Evolutionary conservation across 2,113 vertebrate species (phyloP).

Genomic region (Cavia aperea): DNA sequence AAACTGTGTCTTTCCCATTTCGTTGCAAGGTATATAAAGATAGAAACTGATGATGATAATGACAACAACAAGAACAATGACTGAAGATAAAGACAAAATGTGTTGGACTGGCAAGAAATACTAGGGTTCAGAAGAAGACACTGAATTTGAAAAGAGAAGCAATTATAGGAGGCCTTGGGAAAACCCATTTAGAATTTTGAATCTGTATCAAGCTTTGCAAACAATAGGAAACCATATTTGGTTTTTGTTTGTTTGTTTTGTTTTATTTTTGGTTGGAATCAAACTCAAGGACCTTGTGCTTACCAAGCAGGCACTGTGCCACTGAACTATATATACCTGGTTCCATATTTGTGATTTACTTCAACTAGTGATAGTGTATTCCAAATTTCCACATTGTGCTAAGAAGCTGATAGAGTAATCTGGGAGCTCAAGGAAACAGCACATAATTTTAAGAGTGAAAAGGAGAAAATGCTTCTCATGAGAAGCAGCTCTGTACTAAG

Average conservation of each 20-base stretch:
- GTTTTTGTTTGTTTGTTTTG: too few species aligned
- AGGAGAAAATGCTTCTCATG: constrained; percentile 24
- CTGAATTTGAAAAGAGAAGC: neutral
- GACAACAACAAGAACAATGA: neutral
- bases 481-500: constrained; percentile 17
- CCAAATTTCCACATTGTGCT: neutral
- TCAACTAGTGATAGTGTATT: constrained; percentile 4
- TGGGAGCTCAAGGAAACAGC: neutral
- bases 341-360: neutral
- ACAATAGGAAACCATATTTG: constrained; percentile 6
- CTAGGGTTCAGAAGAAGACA: neutral
- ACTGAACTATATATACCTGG: too few species aligned
- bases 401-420: neutral
- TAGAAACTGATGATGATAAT: constrained; percentile 14
- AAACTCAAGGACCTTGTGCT: too few species aligned
- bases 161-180: neutral
- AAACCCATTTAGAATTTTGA: neutral
- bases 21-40: neutral
- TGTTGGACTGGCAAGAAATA: constrained; percentile 11
- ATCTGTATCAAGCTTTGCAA: constrained; percentile 3
- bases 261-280: too few species aligned
- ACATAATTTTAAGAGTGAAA: constrained; percentile 13
- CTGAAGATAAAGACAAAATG: neutral
- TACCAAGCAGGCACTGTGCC: too few species aligned
- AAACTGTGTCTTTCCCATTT: constrained; percentile 16